phyloP scores from a whole-genome alignment of 2,797 vertebrate genomes.

The Schizopygopsis pylzovi region DNA sequence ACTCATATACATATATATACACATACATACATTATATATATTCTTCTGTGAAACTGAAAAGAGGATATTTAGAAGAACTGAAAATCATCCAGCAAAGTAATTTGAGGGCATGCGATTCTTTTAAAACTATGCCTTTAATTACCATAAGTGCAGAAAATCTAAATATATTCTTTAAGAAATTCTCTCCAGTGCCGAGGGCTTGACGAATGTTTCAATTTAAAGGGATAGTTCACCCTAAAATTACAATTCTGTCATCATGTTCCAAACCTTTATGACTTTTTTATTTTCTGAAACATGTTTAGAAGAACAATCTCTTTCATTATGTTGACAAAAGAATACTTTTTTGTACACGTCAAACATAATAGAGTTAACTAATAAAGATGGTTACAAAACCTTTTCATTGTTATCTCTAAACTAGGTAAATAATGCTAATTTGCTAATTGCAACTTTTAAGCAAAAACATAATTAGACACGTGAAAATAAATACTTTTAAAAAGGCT shows the following conservation, averaged over 20 bases:
- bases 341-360: neutral
- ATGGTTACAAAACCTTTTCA: no score
- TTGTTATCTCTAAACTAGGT: no score
- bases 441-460: neutral
- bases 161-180: no score
- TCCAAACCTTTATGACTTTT: neutral
- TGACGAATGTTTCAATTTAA: neutral
- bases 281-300: neutral
- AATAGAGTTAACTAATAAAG: no score
- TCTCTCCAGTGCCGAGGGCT: neutral
- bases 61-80: neutral
- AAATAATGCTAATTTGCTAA: no score
- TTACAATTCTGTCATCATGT: neutral
- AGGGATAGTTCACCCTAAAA: neutral
- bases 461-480: neutral
- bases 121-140: no score
- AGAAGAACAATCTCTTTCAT: neutral
- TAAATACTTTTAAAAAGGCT: neutral
- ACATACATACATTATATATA: no score
- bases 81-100: neutral
- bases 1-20: no score
- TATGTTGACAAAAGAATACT: neutral
- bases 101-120: no score
- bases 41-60: neutral
- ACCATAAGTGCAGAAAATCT: no score